Base-by-base conservation (phyloP, 2,888 invertebrate species). In the Lepidochitona cinerea region DNA sequence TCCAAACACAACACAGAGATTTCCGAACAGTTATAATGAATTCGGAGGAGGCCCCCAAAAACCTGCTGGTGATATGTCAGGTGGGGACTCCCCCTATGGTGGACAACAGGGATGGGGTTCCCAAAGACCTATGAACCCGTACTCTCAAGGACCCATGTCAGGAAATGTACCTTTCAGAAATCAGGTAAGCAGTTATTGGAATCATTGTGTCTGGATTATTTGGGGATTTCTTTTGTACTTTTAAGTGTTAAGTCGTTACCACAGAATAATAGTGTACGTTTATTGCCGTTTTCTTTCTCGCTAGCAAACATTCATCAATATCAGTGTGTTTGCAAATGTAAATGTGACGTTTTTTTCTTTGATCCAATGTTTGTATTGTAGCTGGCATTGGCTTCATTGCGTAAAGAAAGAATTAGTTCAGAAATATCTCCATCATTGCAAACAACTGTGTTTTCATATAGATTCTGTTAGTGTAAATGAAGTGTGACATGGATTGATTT, bases 1-100 rank as follows among this genome's bases (percentile, higher is more conserved):
- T 65, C 86, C 90, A 23, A 89, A 87, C 73, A 78, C 87, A 7
- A 77, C 84, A 37, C 88, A 86, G 69, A 79, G 88, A 75, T 89
- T 85, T 81, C 86, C 81, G 64, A 85, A 83, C 70, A 84, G 77
- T 73, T 89, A 86, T 78, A 81, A 82, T 71, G 88, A 89, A 41
- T 87, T 83, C 74, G 77, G 71, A 49, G 81, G 82, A 69, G 76
- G 77, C 37, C 81, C 81, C 26, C 80, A 80, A 53, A 84, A 84
- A 77, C 79, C 78, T 36, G 73, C 70, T 41, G 72, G 70, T 72
- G 85, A 86, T 36, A 81, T 85, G 79, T 76, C 67, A 14, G 75
- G 75, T 52, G 73, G 64, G 23, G 79, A 79, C 53, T 74, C 79
- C 26, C 79, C 81, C 29, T 85, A 84, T 70, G 78, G 79, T 53